Percentiles rank a stretch among this genome's conserved stretches.
Evolutionary conservation across 2,113 vertebrate species (phyloP).

Genomic region (Triplophysa siluroides): DNA sequence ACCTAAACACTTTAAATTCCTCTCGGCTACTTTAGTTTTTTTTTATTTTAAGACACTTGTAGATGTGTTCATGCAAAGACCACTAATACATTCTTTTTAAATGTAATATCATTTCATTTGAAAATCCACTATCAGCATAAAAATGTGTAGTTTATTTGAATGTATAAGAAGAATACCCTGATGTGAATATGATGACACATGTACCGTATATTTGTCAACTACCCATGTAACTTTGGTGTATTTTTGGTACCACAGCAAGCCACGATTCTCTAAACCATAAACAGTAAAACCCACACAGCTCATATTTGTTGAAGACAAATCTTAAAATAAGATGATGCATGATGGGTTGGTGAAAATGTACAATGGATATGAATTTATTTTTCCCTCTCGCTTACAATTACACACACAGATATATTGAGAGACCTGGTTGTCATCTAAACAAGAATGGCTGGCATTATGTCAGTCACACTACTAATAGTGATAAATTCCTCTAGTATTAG

Average conservation of each 20-base stretch:
- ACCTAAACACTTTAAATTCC: too few relatives aligned
- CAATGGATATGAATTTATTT: constrained; percentile 6
- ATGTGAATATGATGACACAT: too few relatives aligned
- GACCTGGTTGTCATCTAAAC: constrained; percentile 33
- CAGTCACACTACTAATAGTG: constrained; percentile 50
- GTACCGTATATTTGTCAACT: too few relatives aligned
- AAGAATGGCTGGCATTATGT: constrained; percentile 36
- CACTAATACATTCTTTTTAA: too few relatives aligned
- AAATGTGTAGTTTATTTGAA: too few relatives aligned
- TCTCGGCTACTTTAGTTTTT: too few relatives aligned
- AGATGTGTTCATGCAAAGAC: too few relatives aligned
- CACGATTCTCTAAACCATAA: neutral
- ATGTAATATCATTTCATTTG: too few relatives aligned
- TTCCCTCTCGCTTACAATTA: neutral
- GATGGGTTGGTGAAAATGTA: neutral
- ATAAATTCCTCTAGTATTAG: constrained; percentile 46
- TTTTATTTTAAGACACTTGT: too few relatives aligned
- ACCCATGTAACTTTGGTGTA: neutral
- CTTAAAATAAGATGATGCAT: neutral
- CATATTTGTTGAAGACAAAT: constrained; percentile 3
- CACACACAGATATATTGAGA: constrained; percentile 19
- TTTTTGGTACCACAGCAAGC: neutral
- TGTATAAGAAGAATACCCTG: too few relatives aligned
- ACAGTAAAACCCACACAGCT: neutral
- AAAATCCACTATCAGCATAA: too few relatives aligned